Percentiles rank a stretch among this genome's conserved stretches.
phyloP scores from a whole-genome alignment of 2,888 invertebrate species.

The Mythimna lalbum region DNA sequence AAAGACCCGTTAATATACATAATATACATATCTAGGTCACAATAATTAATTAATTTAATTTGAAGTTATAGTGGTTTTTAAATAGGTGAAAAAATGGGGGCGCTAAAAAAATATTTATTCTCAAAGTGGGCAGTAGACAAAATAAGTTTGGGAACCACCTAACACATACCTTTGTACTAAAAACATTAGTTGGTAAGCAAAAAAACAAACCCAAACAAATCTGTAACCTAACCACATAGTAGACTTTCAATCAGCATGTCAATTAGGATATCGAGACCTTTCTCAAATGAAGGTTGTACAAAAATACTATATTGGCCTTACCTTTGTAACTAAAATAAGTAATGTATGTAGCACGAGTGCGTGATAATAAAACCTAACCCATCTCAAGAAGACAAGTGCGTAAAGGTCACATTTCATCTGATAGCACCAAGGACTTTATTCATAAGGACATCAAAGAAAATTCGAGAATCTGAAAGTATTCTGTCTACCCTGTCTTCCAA shows the following conservation, averaged over 20 bases:
- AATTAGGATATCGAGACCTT: conserved; percentile 36
- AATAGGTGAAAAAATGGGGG: too few relatives aligned
- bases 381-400: conserved; percentile 45
- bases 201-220: not conserved
- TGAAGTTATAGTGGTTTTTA: too few relatives aligned
- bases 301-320: conserved; percentile 36
- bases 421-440: conserved; percentile 20
- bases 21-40: too few relatives aligned
- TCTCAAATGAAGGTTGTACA: conserved; percentile 15
- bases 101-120: too few relatives aligned
- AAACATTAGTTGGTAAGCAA: not conserved
- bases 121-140: too few relatives aligned
- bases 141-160: too few relatives aligned
- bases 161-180: not conserved
- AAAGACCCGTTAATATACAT: too few relatives aligned
- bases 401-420: conserved; percentile 32
- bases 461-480: conserved; percentile 10
- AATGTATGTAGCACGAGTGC: conserved; percentile 5
- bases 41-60: too few relatives aligned
- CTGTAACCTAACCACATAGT: not conserved
- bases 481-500: conserved; percentile 1
- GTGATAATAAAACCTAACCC: conserved; percentile 50
- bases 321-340: conserved; percentile 25
- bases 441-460: conserved; percentile 43
- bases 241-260: conserved; percentile 30